Evolutionary conservation across 35 echinoderm and acorn worm genomes (phyloP), one percentile per base, ranked within the genome.

Genomic region (Lytechinus variegatus): DNA sequence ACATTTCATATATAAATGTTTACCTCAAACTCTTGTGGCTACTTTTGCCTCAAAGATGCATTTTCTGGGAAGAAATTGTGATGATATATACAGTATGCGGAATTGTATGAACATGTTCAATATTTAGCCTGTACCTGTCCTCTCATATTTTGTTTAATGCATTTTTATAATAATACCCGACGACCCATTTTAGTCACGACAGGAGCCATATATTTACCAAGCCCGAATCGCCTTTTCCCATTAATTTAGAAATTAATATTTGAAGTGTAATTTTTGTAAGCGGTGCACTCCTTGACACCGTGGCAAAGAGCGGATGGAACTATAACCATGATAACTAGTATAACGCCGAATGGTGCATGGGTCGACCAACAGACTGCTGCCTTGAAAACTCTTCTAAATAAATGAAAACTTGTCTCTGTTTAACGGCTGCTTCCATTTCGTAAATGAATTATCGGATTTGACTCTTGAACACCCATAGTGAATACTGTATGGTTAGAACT

Each of bases 181-280:
- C n/a, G 66, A 79, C 66, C 66, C n/a, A n/a, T 79, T 24, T 79
- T 4, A 79, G 66, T 79, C 66, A 79, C 66, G 66, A 6, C 12
- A 2, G 66, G n/a, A 16, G 66, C 66, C 66, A 79, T 79, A 24
- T 79, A 21, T 79, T 79, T 79, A 79, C 66, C 66, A 79, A 79
- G n/a, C 66, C 66, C 14, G 66, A 79, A n/a, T 24, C 16, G 66
- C 14, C 14, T 79, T 79, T 79, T 79, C 12, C 16, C 19, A 19
- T 79, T 79, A 79, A 79, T 79, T n/a, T 6, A 79, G 16, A 79
- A 79, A 79, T 79, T 79, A 79, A 79, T 79, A 79, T 79, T 79
- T 79, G 66, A 79, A 79, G 66, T 21, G 19, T 79, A 79, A 79
- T 79, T 79, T 79, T 44, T 79, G 19, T 79, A 79, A 79, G 66